Evolutionary conservation across 2,888 invertebrate genomes (phyloP).

Genomic region (Plebejus anna): DNA sequence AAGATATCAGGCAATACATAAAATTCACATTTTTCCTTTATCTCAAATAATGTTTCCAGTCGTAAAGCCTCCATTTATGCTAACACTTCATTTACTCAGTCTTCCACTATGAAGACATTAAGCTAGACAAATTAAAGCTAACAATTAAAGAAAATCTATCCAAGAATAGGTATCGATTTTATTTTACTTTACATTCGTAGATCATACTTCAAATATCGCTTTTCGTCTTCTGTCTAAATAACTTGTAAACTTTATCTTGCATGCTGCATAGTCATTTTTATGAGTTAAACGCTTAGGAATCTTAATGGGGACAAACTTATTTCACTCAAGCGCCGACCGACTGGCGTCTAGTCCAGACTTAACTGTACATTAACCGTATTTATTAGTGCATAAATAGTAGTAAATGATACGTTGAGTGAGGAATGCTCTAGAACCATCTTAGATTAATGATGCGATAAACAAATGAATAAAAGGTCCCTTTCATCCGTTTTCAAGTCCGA

Average conservation of each 20-base stretch:
- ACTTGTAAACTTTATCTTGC: neutral
- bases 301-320: conserved; percentile 16
- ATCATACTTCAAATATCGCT: too few species aligned
- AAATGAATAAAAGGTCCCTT: neutral
- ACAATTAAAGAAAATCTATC: neutral
- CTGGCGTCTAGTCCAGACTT: conserved; percentile 4
- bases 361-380: conserved; percentile 15
- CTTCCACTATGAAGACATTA: neutral
- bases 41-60: too few species aligned
- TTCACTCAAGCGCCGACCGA: neutral
- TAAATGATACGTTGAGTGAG: conserved; percentile 15
- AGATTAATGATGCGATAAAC: conserved; percentile 1
- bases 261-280: neutral
- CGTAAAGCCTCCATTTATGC: too few species aligned
- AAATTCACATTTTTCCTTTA: too few species aligned
- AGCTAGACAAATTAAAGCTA: neutral
- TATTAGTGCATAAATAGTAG: conserved; percentile 13
- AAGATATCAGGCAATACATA: too few species aligned
- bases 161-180: neutral
- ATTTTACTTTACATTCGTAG: too few species aligned
- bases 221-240: neutral
- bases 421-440: conserved; percentile 31
- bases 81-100: too few species aligned
- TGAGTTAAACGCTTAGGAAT: neutral
- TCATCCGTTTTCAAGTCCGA: neutral